These are phyloP conservation scores for Masnerella sp. DNA, from an alignment of 2,888 invertebrate genomes.

Conservation along the genomic window DNA sequence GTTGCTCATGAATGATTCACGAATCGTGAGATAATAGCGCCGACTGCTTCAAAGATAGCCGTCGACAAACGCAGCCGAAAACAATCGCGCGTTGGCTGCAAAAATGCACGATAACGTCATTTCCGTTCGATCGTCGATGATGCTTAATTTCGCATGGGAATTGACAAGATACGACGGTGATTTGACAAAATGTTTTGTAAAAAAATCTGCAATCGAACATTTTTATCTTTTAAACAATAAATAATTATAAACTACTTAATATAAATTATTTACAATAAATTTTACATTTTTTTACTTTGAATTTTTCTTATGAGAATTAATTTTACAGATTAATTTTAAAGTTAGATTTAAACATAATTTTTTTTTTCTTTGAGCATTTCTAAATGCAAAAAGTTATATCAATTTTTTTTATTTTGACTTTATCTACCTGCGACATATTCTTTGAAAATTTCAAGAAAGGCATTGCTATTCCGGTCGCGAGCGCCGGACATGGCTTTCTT, in stretches of 20 bases:
- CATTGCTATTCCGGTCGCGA: constrained; percentile 61
- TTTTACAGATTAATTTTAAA: no score
- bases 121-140: constrained; percentile 24
- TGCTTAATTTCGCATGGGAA: neutral
- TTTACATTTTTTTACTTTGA: no score
- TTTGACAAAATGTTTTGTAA: neutral
- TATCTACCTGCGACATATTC: constrained; percentile 53
- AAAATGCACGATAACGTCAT: constrained; percentile 42
- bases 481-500: constrained; percentile 65
- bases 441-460: constrained; percentile 59
- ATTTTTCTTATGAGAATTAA: no score
- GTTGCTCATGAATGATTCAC: constrained; percentile 70
- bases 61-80: constrained; percentile 67
- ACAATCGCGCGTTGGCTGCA: constrained; percentile 13
- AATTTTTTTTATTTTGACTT: neutral
- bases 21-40: constrained; percentile 68
- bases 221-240: neutral
- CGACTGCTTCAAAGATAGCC: constrained; percentile 63
- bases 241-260: neutral
- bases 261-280: neutral
- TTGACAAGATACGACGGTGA: constrained; percentile 1
- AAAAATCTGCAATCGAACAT: no score
- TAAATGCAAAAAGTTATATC: no score
- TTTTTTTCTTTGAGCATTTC: no score
- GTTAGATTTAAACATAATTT: no score